Percentiles rank a stretch among this genome's conserved stretches.
Evolutionary conservation across 1,140 invertebrate genomes (phyloP).

Genomic region (Dufourea novaeangliae): DNA sequence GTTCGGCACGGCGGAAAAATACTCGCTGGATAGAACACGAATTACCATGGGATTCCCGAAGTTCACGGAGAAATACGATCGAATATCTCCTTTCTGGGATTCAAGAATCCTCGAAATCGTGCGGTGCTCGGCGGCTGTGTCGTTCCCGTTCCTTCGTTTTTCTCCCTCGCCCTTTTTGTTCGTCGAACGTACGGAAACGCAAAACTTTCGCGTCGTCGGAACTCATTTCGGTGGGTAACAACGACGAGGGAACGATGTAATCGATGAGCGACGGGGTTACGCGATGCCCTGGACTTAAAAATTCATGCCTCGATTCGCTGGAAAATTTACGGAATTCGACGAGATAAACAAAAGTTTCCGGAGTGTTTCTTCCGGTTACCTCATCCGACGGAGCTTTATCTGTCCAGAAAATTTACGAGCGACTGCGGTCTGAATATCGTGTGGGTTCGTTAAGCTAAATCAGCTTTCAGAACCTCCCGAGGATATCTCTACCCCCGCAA

Average conservation of each 20-base stretch:
- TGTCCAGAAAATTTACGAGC: constrained; percentile 2
- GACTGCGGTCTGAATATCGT: constrained; percentile 5
- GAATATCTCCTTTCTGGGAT: no score
- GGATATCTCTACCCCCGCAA: background rate
- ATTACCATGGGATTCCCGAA: no score
- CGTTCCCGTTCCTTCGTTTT: background rate
- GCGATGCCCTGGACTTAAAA: background rate
- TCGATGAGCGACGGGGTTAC: background rate
- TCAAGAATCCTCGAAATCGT: no score
- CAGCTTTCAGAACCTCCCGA: background rate
- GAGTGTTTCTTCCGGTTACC: background rate
- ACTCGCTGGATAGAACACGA: no score
- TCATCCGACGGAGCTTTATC: constrained; percentile 1
- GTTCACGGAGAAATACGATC: no score
- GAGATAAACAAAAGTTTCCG: constrained; percentile 6
- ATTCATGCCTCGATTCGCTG: constrained; percentile 5
- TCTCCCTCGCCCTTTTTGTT: no score
- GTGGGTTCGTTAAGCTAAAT: background rate
- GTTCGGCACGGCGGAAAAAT: no score
- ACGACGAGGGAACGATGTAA: background rate
- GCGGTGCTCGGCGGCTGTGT: no score
- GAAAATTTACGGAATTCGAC: constrained; percentile 3
- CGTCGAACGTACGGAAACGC: background rate
- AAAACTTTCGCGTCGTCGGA: background rate
- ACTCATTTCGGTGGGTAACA: background rate